These are phyloP conservation scores for Plectrocnemia conspersa DNA, from an alignment of 1,140 invertebrate species.

Conservation along the genomic window DNA sequence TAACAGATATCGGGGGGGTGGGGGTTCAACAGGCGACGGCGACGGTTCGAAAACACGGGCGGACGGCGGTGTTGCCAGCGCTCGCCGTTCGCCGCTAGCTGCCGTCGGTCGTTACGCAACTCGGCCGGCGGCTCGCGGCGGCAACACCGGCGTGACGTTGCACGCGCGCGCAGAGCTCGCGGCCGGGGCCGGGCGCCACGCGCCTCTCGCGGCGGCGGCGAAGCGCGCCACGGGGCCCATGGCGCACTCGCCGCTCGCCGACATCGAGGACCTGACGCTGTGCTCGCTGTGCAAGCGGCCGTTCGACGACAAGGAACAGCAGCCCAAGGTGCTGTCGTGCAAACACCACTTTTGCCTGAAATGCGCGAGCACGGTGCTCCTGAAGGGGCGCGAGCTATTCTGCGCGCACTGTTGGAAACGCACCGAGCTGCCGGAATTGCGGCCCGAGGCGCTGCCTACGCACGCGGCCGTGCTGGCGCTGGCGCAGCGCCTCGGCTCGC, in stretches of 20 bases:
- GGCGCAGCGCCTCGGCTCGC: slow-evolving; percentile 53
- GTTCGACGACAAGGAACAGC: slow-evolving; percentile 63
- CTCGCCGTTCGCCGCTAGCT: neutral
- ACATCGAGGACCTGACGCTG: slow-evolving; percentile 65
- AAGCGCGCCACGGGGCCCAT: slow-evolving; percentile 50
- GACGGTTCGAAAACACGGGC: neutral
- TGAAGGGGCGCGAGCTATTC: slow-evolving; percentile 59
- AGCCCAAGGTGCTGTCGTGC: slow-evolving; percentile 69
- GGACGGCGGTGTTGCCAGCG: neutral
- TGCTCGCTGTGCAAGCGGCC: slow-evolving; percentile 65
- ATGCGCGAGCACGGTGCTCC: slow-evolving; percentile 62
- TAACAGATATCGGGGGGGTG: neutral
- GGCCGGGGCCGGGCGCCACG: slow-evolving; percentile 6
- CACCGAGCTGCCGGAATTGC: slow-evolving; percentile 57
- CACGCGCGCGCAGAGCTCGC: neutral
- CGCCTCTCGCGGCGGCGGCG: slow-evolving; percentile 45
- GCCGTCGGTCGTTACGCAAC: neutral
- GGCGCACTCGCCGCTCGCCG: slow-evolving; percentile 53
- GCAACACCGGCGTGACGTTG: neutral
- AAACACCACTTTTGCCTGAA: slow-evolving; percentile 72
- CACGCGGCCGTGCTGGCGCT: slow-evolving; percentile 60
- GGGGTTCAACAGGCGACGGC: neutral
- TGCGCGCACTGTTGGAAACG: slow-evolving; percentile 67
- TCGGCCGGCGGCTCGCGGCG: neutral
- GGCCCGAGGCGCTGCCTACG: slow-evolving; percentile 62